phyloP scores from a whole-genome alignment of 2,797 vertebrate species.

The Platalea minor region DNA sequence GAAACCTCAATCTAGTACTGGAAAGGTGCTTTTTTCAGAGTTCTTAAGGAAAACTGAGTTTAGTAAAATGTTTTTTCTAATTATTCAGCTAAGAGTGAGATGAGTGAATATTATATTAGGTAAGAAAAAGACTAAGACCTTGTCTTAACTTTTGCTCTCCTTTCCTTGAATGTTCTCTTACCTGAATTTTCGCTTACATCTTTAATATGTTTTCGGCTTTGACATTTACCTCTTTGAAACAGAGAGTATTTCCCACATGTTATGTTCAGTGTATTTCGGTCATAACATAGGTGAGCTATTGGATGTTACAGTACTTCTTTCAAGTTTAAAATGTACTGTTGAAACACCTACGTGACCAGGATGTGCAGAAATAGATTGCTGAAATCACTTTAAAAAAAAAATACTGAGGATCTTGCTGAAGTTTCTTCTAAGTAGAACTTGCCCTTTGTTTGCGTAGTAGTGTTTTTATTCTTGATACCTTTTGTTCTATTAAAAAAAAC shows the following conservation, averaged over 20 bases:
- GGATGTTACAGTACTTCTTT: not conserved
- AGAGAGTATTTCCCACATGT: not conserved
- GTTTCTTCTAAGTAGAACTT: not conserved
- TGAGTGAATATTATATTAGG: not conserved
- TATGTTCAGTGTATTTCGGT: not conserved
- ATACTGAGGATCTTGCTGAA: not conserved
- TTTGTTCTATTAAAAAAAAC: not conserved
- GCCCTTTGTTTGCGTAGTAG: not conserved
- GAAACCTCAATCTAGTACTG: not conserved
- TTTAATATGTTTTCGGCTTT: not conserved
- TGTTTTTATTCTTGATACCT: not conserved
- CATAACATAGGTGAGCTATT: not conserved
- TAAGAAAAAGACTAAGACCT: not conserved
- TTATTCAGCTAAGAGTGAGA: not conserved
- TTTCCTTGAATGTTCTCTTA: not conserved
- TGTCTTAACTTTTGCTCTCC: not conserved
- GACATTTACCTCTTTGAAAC: not conserved
- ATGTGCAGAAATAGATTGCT: not conserved
- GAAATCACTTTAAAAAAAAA: not conserved
- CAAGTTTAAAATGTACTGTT: not conserved
- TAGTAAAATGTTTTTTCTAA: not conserved
- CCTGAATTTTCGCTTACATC: not conserved
- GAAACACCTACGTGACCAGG: not conserved
- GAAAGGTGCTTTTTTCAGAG: not conserved
- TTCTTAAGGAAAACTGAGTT: not conserved